These are phyloP conservation scores for Micromys minutus DNA, from an alignment of 2,113 vertebrate species.

Conservation along the genomic window DNA sequence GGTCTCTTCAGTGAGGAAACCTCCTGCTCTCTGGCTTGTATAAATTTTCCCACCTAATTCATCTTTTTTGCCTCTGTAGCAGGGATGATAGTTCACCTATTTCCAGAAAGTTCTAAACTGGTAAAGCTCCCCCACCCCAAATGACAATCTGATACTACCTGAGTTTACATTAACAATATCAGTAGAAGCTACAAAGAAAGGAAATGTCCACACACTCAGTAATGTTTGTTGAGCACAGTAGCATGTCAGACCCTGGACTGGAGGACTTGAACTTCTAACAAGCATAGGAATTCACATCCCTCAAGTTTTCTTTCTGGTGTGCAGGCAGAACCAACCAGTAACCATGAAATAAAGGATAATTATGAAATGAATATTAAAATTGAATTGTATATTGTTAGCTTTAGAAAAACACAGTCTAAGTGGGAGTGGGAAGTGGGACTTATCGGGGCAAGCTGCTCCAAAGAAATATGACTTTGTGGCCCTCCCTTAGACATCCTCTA, in stretches of 20 bases:
- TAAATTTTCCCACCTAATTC: neutral
- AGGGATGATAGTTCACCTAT: neutral
- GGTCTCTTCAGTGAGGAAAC: neutral
- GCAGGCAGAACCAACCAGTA: neutral
- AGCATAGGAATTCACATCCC: neutral
- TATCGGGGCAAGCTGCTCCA: neutral
- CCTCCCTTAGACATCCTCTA: neutral
- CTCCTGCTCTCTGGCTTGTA: neutral
- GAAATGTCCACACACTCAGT: neutral
- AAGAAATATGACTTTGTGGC: conserved; percentile 18
- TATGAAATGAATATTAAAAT: neutral
- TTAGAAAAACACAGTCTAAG: neutral
- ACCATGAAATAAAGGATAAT: neutral
- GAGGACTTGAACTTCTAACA: neutral
- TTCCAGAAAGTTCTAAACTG: neutral
- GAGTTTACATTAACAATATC: neutral
- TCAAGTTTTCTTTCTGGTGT: neutral
- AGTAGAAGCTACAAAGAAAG: conserved; percentile 47
- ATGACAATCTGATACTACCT: neutral
- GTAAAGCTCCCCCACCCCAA: neutral
- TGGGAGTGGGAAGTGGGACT: neutral
- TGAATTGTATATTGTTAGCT: neutral
- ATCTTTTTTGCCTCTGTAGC: neutral
- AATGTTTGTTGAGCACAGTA: neutral
- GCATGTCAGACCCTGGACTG: neutral